Percentiles rank a stretch among this genome's conserved stretches.
phyloP scores from a whole-genome alignment of 2,888 invertebrate genomes.

The Eumacrocentrus americanus region DNA sequence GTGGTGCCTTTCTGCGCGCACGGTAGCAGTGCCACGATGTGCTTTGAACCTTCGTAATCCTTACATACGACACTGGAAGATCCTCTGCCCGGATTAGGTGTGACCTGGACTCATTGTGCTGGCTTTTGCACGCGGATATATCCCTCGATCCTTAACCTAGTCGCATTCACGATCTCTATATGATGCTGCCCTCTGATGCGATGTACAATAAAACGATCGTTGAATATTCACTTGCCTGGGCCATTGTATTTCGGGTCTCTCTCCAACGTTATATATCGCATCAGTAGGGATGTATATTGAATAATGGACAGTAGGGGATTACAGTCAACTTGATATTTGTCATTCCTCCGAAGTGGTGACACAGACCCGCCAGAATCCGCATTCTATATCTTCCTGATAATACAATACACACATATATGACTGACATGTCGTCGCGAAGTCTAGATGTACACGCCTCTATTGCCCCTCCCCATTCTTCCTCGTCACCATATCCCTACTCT shows the following conservation, averaged over 20 bases:
- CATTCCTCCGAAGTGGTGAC: conserved; percentile 6
- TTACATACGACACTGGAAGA: conserved; percentile 51
- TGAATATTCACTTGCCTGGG: conserved; percentile 32
- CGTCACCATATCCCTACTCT: neutral
- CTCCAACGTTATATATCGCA: too few relatives aligned
- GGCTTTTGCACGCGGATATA: conserved; percentile 20
- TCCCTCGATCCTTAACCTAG: neutral
- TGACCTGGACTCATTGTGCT: conserved; percentile 43
- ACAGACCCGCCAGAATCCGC: too few relatives aligned
- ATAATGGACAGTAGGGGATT: too few relatives aligned
- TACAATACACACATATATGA: too few relatives aligned
- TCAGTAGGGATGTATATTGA: too few relatives aligned
- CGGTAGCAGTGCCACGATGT: conserved; percentile 35
- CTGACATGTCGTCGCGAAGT: too few relatives aligned
- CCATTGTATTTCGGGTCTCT: neutral
- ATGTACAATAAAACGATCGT: conserved; percentile 3
- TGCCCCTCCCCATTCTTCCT: too few relatives aligned
- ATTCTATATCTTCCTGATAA: too few relatives aligned
- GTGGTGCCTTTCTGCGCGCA: neutral
- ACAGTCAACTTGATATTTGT: neutral
- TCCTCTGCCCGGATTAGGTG: conserved; percentile 48
- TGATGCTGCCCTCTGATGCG: conserved; percentile 19
- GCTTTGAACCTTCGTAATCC: conserved; percentile 50
- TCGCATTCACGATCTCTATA: neutral
- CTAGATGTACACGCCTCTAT: too few relatives aligned